A percentile compares a stretch with the other conserved stretches of the same genome.
phyloP scores from a whole-genome alignment of 2,888 invertebrate genomes.

The Platycheirus rosarum region DNA sequence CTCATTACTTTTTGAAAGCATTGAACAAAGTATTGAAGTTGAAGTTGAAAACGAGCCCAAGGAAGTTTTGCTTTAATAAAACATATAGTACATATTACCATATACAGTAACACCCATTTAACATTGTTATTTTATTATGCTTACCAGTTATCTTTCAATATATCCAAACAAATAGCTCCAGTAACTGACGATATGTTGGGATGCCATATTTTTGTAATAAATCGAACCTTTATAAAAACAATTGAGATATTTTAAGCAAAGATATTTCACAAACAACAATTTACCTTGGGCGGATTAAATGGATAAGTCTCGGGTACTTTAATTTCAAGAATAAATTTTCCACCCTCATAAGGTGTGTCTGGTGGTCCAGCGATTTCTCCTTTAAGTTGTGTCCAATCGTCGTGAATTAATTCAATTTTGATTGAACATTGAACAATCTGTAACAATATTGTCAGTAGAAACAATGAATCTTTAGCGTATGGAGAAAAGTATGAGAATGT shows the following conservation, averaged over 20 bases:
- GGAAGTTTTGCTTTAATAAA: too few relatives aligned
- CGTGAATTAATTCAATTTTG: conserved; percentile 94
- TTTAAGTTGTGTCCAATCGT: conserved; percentile 94
- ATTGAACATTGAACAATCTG: conserved; percentile 94
- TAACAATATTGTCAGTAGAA: too few relatives aligned
- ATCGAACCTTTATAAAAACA: conserved; percentile 89
- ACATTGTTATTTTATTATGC: conserved; percentile 75
- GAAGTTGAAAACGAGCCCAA: too few relatives aligned
- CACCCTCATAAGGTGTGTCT: conserved; percentile 99
- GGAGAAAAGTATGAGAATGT: too few relatives aligned
- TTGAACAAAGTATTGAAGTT: too few relatives aligned
- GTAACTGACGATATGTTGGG: conserved; percentile 99
- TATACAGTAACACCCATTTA: too few relatives aligned
- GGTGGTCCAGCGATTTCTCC: conserved; percentile 99
- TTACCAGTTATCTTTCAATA: conserved; percentile 95
- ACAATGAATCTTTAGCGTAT: too few relatives aligned
- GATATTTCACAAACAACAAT: conserved; percentile 6
- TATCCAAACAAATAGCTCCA: conserved; percentile 98
- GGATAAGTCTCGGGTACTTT: conserved; percentile 99
- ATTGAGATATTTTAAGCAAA: too few relatives aligned
- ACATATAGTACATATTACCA: too few relatives aligned
- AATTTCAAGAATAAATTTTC: conserved; percentile 96
- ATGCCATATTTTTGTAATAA: conserved; percentile 99
- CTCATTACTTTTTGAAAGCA: too few relatives aligned
- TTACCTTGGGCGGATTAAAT: conserved; percentile 99